Conservation (phyloP, 2,113 vertebrate species). For the Gopherus flavomarginatus region DNA sequence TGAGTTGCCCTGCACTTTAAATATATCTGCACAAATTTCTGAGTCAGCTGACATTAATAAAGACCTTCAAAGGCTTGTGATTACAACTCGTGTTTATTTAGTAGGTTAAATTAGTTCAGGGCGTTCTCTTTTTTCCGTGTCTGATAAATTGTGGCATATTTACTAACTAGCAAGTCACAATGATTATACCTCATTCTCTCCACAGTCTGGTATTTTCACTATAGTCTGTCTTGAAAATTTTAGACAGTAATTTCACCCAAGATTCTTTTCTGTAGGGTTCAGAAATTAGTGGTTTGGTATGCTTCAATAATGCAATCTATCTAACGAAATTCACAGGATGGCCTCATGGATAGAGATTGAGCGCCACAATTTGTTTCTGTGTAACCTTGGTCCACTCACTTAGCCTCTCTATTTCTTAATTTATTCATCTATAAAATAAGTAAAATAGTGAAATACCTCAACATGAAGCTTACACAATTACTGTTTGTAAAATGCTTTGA, state of each 20-base stretch:
- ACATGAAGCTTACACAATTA: background rate
- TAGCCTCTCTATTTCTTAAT: background rate
- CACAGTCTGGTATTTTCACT: background rate
- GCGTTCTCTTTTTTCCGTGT: background rate
- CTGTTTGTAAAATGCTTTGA: background rate
- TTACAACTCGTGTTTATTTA: background rate
- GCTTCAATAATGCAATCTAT: background rate
- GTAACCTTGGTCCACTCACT: background rate
- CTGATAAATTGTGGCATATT: background rate
- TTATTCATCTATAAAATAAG: background rate
- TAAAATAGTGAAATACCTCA: background rate
- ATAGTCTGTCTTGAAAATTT: background rate
- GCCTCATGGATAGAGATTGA: background rate
- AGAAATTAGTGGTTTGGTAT: background rate
- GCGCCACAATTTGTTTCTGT: background rate
- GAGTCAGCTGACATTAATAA: background rate
- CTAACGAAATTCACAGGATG: background rate
- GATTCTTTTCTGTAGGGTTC: background rate
- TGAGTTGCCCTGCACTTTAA: background rate
- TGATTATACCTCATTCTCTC: background rate
- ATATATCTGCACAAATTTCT: background rate
- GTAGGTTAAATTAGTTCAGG: background rate
- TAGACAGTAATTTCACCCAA: background rate
- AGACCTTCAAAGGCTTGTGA: background rate
- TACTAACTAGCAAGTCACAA: background rate